A percentile compares a stretch with the other conserved stretches of the same genome.
phyloP scores from a whole-genome alignment of 2,113 vertebrate species.

The Hippocampus barbouri region DNA sequence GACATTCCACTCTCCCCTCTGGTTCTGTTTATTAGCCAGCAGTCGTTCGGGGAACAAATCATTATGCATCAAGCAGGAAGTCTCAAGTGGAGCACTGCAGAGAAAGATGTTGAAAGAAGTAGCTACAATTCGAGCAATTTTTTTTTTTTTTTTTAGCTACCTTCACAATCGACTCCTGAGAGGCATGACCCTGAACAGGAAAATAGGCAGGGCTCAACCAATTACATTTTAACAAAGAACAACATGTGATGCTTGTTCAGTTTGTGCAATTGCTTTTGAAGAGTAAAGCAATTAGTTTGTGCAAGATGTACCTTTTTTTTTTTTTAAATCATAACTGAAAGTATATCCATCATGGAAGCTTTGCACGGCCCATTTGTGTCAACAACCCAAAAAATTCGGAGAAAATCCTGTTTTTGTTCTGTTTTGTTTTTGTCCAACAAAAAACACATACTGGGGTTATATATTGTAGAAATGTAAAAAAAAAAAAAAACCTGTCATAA shows the following conservation, averaged over 20 bases:
- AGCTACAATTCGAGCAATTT: too few species aligned
- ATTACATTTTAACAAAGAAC: background rate
- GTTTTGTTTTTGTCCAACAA: too few species aligned
- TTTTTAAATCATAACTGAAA: too few species aligned
- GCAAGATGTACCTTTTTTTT: background rate
- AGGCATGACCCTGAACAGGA: background rate
- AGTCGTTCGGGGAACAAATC: constrained; percentile 37
- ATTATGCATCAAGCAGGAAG: background rate
- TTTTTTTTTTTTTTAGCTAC: too few species aligned
- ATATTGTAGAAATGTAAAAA: too few species aligned
- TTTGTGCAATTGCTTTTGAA: background rate
- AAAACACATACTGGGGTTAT: too few species aligned
- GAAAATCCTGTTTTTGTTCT: too few species aligned
- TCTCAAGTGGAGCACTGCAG: background rate
- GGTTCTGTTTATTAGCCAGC: constrained; percentile 27
- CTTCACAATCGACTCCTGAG: background rate
- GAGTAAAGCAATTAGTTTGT: background rate
- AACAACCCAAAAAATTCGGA: too few species aligned
- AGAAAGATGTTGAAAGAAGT: background rate
- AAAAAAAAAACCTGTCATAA: too few species aligned
- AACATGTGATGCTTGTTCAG: background rate
- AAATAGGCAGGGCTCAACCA: background rate
- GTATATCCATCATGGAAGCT: too few species aligned
- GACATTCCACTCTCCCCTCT: constrained; percentile 53
- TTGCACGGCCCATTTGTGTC: too few species aligned